Conservation (phyloP, 2,888 invertebrate genomes). For the Holacanthella duospinosa region DNA sequence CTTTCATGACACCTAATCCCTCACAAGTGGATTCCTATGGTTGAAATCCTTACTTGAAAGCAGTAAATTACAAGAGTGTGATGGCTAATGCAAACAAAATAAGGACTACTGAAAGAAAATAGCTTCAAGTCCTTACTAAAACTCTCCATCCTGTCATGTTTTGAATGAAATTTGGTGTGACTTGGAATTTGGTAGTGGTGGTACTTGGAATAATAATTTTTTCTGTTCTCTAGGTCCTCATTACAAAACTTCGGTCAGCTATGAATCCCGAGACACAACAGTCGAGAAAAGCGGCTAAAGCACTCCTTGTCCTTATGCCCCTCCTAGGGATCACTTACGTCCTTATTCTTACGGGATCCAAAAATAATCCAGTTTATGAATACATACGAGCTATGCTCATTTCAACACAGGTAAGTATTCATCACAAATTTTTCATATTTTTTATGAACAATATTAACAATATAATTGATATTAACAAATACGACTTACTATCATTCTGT, state of each 20-base stretch:
- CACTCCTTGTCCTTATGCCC: constrained; percentile 82
- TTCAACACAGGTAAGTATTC: constrained; percentile 73
- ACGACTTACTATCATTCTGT: no score
- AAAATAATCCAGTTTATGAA: constrained; percentile 60
- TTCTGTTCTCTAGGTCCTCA: constrained; percentile 58
- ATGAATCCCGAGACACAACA: constrained; percentile 83
- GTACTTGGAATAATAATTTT: constrained; percentile 2
- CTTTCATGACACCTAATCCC: constrained; percentile 4
- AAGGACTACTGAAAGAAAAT: no score
- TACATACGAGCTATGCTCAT: constrained; percentile 69
- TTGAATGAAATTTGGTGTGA: no score
- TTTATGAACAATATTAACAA: no score
- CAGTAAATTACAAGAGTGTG: no score
- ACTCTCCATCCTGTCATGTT: no score
- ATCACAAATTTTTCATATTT: neutral
- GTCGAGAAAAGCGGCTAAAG: constrained; percentile 81
- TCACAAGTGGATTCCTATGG: no score
- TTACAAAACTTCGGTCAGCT: constrained; percentile 82
- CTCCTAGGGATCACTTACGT: constrained; percentile 84
- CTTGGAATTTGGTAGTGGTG: no score
- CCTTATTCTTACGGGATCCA: constrained; percentile 70
- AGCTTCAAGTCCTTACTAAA: no score
- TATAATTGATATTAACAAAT: no score
- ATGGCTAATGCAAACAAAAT: no score
- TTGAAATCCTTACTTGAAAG: no score